phyloP scores from a whole-genome alignment of 2,113 vertebrate species.

The Cyphomyrus plagiostoma region DNA sequence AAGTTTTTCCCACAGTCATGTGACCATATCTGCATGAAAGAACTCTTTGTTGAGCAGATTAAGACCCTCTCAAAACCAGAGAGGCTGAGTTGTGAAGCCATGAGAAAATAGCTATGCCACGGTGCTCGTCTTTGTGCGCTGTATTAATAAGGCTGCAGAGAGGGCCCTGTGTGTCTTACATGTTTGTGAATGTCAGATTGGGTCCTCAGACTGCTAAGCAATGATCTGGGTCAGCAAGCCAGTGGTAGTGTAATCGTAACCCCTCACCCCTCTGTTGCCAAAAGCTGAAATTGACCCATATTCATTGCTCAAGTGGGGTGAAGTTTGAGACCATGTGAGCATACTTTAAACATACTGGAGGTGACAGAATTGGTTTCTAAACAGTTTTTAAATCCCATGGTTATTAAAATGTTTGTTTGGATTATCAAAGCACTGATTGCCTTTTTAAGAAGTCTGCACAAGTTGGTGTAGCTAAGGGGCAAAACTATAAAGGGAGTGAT shows the following conservation, averaged over 20 bases:
- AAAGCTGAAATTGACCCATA: not conserved
- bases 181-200: not conserved
- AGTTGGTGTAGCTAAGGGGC: not conserved
- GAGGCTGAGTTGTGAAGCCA: slow-evolving; percentile 41
- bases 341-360: not conserved
- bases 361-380: not conserved
- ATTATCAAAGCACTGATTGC: not conserved
- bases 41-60: slow-evolving; percentile 46
- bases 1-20: slow-evolving; percentile 50
- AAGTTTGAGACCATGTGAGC: not conserved
- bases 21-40: slow-evolving; percentile 45
- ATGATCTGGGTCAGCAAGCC: not conserved
- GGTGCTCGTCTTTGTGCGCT: slow-evolving; percentile 27
- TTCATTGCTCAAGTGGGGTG: not conserved
- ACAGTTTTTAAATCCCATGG: not conserved
- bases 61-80: slow-evolving; percentile 34
- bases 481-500: not conserved
- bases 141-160: slow-evolving; percentile 21
- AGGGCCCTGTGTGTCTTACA: not conserved
- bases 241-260: not conserved
- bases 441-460: not conserved
- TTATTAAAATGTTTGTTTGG: not conserved
- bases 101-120: slow-evolving; percentile 33
- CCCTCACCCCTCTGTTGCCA: not conserved
- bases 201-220: not conserved